Conservation (phyloP, 1,140 invertebrate genomes). For the Orius laevigatus region DNA sequence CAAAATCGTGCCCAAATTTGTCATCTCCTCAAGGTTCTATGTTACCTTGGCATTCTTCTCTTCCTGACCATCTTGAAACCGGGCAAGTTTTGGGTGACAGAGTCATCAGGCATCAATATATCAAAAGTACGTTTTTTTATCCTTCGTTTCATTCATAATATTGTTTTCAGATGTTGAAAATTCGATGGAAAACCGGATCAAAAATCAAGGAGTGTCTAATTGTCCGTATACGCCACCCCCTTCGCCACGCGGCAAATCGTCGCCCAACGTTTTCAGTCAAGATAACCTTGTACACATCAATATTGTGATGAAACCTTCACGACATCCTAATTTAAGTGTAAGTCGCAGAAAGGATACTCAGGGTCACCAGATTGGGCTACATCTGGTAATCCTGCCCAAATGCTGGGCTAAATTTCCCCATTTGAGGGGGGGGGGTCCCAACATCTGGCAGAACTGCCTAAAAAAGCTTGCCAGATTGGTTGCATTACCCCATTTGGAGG, state of each 20-base stretch:
- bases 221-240: constrained; percentile 58
- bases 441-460: too few relatives aligned
- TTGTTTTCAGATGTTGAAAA: constrained; percentile 14
- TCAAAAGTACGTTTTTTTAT: constrained; percentile 11
- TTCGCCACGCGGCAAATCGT: constrained; percentile 31
- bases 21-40: constrained; percentile 18
- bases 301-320: constrained; percentile 34
- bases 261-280: constrained; percentile 20
- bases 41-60: constrained; percentile 19
- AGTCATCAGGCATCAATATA: constrained; percentile 10
- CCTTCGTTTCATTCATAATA: background rate
- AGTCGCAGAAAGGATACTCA: too few relatives aligned
- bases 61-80: constrained; percentile 52
- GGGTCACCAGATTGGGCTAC: too few relatives aligned
- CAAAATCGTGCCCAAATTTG: constrained; percentile 71
- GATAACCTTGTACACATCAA: constrained; percentile 44
- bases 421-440: too few relatives aligned
- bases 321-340: constrained; percentile 13
- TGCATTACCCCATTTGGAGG: background rate
- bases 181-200: constrained; percentile 13
- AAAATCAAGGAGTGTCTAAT: constrained; percentile 1
- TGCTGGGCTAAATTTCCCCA: too few relatives aligned
- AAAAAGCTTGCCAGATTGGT: too few relatives aligned
- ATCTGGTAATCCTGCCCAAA: too few relatives aligned
- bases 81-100: constrained; percentile 29